Percentiles rank a stretch among this genome's conserved stretches.
These are phyloP conservation scores for Danio albolineatus DNA, from an alignment of 2,797 vertebrate genomes.

Conservation along the genomic window DNA sequence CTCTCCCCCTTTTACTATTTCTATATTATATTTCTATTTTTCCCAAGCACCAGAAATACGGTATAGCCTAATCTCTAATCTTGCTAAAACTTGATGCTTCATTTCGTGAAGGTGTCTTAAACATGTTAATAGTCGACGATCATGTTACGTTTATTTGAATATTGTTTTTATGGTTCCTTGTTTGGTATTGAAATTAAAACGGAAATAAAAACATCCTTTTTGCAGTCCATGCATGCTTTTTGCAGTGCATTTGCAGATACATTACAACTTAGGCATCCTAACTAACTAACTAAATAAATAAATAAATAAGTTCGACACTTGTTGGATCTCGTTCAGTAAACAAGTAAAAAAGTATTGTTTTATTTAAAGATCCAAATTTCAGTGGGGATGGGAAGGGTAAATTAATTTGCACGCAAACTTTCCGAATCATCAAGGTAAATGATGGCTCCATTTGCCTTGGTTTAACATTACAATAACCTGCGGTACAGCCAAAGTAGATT, in stretches of 20 bases:
- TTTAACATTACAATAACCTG: slow-evolving; percentile 75
- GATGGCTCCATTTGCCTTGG: slow-evolving; percentile 58
- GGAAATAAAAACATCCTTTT: too few relatives aligned
- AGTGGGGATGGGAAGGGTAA: neutral
- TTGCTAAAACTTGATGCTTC: neutral
- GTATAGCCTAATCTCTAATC: too few relatives aligned
- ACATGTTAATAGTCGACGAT: neutral
- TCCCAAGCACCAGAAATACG: too few relatives aligned
- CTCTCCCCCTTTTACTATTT: too few relatives aligned
- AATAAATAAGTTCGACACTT: neutral
- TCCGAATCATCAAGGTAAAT: slow-evolving; percentile 69
- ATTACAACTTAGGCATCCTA: too few relatives aligned
- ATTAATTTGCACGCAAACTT: slow-evolving; percentile 65
- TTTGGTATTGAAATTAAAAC: slow-evolving; percentile 7
- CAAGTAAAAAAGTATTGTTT: too few relatives aligned
- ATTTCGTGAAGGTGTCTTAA: slow-evolving; percentile 1
- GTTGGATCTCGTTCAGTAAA: neutral
- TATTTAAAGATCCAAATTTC: neutral
- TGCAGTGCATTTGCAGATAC: too few relatives aligned
- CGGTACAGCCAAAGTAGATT: slow-evolving; percentile 62
- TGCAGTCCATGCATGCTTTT: too few relatives aligned
- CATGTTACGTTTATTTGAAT: neutral
- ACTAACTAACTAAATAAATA: too few relatives aligned
- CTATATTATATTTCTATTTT: too few relatives aligned
- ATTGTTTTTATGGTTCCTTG: slow-evolving; percentile 7